Evolutionary conservation across 2,888 invertebrate genomes (phyloP).

Genomic region (Scaptomyza polygonia): DNA sequence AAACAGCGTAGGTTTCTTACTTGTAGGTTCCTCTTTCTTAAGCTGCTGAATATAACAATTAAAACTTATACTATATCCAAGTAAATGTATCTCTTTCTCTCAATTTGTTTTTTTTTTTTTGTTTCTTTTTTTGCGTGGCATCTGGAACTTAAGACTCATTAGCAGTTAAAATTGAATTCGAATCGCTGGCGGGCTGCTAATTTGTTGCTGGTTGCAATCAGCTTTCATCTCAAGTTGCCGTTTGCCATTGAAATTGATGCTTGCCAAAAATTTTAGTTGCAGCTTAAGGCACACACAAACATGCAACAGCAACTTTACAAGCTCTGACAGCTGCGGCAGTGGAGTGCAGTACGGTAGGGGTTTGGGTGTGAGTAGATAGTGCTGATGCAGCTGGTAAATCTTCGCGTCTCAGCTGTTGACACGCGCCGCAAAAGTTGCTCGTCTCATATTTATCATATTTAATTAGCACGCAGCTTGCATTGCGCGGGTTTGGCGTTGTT

Average conservation of each 20-base stretch:
- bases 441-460: constrained; percentile 77
- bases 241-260: constrained; percentile 18
- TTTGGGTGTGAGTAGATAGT: no score
- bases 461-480: constrained; percentile 61
- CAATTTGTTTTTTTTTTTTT: not conserved
- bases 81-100: not conserved
- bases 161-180: constrained; percentile 8
- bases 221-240: constrained; percentile 7
- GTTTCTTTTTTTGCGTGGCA: not conserved
- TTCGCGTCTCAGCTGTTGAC: constrained; percentile 60
- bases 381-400: constrained; percentile 17
- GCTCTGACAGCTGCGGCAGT: constrained; percentile 14
- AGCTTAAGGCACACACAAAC: constrained; percentile 6
- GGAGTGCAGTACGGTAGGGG: no score
- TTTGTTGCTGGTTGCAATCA: constrained; percentile 4
- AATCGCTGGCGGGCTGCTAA: constrained; percentile 5
- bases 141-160: constrained; percentile 1
- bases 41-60: not conserved
- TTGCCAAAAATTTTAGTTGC: constrained; percentile 11
- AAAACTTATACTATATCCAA: not conserved
- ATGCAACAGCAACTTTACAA: constrained; percentile 48
- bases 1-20: no score
- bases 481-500: constrained; percentile 17
- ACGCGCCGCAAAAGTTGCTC: constrained; percentile 66
- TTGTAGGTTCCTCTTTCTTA: no score